phyloP scores from a whole-genome alignment of 2,888 invertebrate species.

The Oligia latruncula region DNA sequence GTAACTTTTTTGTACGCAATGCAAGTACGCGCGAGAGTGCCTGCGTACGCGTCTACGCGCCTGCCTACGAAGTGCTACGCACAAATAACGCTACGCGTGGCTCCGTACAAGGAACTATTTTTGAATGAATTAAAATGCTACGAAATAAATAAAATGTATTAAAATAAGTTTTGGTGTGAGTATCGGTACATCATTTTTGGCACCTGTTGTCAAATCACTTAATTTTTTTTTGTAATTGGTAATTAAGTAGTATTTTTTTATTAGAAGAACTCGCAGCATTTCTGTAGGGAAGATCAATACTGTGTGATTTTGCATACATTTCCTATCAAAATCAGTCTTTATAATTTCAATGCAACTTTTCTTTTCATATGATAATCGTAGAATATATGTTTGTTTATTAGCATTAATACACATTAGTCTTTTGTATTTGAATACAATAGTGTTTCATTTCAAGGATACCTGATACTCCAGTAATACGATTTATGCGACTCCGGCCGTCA shows the following conservation, averaged over 20 bases:
- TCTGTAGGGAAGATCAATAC: background rate
- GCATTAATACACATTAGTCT: slow-evolving; percentile 51
- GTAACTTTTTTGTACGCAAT: slow-evolving; percentile 10
- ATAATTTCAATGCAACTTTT: slow-evolving; percentile 30
- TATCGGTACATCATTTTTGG: background rate
- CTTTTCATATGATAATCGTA: slow-evolving; percentile 29
- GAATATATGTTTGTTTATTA: slow-evolving; percentile 47
- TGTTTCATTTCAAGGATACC: slow-evolving; percentile 50
- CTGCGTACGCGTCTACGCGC: slow-evolving; percentile 55
- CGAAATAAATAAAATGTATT: background rate
- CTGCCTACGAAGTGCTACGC: slow-evolving; percentile 63
- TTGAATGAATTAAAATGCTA: background rate
- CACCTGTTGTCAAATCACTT: background rate
- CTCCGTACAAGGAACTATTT: background rate
- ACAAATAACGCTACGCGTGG: slow-evolving; percentile 13
- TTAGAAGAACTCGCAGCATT: background rate
- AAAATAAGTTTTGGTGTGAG: background rate
- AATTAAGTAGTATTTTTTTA: too few species aligned
- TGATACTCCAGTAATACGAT: slow-evolving; percentile 32
- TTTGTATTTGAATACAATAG: slow-evolving; percentile 69
- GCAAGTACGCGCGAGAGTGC: slow-evolving; percentile 5
- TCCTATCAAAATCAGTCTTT: background rate
- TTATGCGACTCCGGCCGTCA: slow-evolving; percentile 2
- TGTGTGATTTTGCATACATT: background rate
- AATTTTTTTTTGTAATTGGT: background rate